phyloP scores from a whole-genome alignment of 2,888 invertebrate species.

The Archaeoteleia sp. region DNA sequence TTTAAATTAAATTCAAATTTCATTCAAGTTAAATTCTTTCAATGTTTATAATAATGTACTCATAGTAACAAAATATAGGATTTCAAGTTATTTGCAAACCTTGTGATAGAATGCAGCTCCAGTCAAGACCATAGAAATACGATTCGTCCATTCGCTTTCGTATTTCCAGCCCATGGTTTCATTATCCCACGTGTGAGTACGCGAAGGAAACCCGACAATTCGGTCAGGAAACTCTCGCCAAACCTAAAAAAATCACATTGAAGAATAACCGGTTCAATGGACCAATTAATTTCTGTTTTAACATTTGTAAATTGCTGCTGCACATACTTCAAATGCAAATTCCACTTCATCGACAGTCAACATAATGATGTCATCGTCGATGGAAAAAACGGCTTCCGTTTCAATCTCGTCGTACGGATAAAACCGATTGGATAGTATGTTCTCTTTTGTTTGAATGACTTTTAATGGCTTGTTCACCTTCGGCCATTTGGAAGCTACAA shows the following conservation, averaged over 20 bases:
- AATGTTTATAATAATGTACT: no score
- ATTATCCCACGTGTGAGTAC: conserved; percentile 96
- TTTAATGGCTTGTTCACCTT: conserved; percentile 91
- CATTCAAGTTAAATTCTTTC: no score
- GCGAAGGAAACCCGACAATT: conserved; percentile 96
- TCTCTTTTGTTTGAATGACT: conserved; percentile 91
- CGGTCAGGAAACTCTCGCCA: conserved; percentile 98
- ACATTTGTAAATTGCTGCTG: no score
- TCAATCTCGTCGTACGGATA: conserved; percentile 97
- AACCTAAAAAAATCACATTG: conserved; percentile 80
- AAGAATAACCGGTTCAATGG: conserved; percentile 4
- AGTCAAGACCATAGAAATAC: conserved; percentile 96
- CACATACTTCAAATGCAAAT: conserved; percentile 87
- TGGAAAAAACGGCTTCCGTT: conserved; percentile 95
- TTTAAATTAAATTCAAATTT: no score
- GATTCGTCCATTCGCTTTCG: conserved; percentile 98
- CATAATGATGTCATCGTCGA: conserved; percentile 98
- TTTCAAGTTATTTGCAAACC: no score
- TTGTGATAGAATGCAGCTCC: conserved; percentile 98
- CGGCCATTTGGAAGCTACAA: conserved; percentile 90
- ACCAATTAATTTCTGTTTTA: no score
- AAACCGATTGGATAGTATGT: conserved; percentile 96
- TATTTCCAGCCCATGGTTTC: conserved; percentile 90
- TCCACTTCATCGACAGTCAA: conserved; percentile 96
- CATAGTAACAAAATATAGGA: no score